Percentiles rank a stretch among this genome's conserved stretches.
phyloP scores from a whole-genome alignment of 2,113 vertebrate genomes.

The Ciconia stormi region DNA sequence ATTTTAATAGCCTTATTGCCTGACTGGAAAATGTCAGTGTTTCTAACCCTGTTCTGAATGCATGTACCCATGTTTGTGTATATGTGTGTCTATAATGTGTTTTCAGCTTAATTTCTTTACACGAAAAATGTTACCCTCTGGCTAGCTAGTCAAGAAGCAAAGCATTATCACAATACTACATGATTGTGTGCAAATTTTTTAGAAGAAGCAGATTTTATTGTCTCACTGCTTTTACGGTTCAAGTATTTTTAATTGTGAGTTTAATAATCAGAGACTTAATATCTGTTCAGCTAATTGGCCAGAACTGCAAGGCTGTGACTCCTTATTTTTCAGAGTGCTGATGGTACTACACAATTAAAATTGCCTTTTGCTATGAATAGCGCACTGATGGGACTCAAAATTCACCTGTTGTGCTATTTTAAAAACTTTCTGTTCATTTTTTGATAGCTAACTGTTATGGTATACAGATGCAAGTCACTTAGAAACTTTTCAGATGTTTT shows the following conservation, averaged over 20 bases:
- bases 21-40: not conserved
- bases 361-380: not conserved
- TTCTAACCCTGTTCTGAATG: not conserved
- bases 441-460: not conserved
- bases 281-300: not conserved
- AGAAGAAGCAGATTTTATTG: not conserved
- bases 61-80: not conserved
- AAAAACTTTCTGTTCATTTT: not conserved
- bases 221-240: not conserved
- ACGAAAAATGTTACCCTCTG: not conserved
- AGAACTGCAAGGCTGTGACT: not conserved
- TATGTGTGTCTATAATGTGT: not conserved
- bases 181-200: constrained; percentile 14
- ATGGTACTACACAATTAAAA: not conserved
- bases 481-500: not conserved
- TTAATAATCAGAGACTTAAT: not conserved
- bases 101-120: not conserved
- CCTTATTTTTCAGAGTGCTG: not conserved
- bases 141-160: not conserved
- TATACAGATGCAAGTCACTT: not conserved
- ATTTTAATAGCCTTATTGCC: not conserved
- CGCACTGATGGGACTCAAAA: not conserved
- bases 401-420: not conserved
- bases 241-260: not conserved
- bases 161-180: not conserved